Conservation (phyloP, 2,888 invertebrate genomes). For the Callinectes sapidus region DNA sequence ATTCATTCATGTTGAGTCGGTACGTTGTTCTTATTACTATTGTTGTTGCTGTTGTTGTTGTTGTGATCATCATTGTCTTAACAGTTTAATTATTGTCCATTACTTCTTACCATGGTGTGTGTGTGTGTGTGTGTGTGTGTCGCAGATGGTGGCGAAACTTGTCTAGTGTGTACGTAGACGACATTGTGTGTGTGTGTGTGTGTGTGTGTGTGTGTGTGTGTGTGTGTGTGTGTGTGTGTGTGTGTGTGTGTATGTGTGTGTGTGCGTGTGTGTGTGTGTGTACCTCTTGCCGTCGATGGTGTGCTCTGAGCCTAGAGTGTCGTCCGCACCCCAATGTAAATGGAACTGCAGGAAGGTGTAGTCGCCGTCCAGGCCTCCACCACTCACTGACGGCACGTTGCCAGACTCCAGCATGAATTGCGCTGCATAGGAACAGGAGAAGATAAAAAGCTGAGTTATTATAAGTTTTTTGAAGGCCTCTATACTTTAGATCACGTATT, state of each 20-base stretch:
- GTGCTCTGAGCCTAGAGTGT: slow-evolving; percentile 60
- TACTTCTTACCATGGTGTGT: too few relatives aligned
- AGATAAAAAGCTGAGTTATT: neutral
- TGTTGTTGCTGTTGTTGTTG: too few relatives aligned
- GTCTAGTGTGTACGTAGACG: too few relatives aligned
- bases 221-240: neutral
- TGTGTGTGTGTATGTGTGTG: slow-evolving; percentile 21
- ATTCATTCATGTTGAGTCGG: too few relatives aligned
- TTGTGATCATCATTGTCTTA: too few relatives aligned
- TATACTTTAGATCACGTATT: neutral
- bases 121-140: too few relatives aligned
- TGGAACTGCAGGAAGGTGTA: slow-evolving; percentile 63
- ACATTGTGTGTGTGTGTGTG: too few relatives aligned
- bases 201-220: neutral
- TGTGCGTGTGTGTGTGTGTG: neutral
- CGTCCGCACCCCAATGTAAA: slow-evolving; percentile 64
- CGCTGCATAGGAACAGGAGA: neutral
- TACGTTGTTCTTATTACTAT: too few relatives aligned
- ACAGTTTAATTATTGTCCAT: too few relatives aligned
- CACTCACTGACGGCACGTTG: neutral
- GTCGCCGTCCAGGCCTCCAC: slow-evolving; percentile 41
- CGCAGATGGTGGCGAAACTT: too few relatives aligned
- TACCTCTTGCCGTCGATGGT: slow-evolving; percentile 61
- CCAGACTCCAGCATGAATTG: neutral
- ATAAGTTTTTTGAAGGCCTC: neutral